phyloP scores from a whole-genome alignment of 1,140 invertebrate species.

The Heliothis virescens region DNA sequence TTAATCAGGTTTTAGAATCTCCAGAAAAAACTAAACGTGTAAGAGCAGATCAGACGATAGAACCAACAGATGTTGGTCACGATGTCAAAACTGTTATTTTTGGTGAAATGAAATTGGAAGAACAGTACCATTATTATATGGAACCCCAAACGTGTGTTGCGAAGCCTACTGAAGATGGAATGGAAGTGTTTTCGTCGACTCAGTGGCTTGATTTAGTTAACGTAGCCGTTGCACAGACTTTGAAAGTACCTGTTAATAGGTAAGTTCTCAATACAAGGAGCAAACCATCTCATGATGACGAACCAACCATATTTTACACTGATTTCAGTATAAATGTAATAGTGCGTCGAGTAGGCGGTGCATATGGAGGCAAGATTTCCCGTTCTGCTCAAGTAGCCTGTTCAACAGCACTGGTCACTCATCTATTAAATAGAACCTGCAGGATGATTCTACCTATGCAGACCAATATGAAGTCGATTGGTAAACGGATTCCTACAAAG shows the following conservation, averaged over 20 bases:
- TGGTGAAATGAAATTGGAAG: constrained; percentile 68
- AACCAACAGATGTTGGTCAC: constrained; percentile 74
- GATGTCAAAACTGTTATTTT: constrained; percentile 74
- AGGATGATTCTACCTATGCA: constrained; percentile 86
- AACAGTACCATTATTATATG: constrained; percentile 83
- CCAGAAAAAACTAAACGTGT: constrained; percentile 68
- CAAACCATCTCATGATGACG: neutral
- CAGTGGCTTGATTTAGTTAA: constrained; percentile 90
- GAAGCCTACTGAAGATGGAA: constrained; percentile 89
- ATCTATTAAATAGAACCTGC: constrained; percentile 67
- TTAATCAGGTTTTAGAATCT: constrained; percentile 75
- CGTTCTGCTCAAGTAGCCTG: constrained; percentile 67
- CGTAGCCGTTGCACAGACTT: constrained; percentile 86
- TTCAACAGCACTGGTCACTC: constrained; percentile 69
- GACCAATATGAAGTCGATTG: constrained; percentile 89
- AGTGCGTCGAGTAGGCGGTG: constrained; percentile 73
- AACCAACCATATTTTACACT: neutral
- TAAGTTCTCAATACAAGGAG: constrained; percentile 42
- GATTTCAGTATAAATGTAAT: constrained; percentile 76
- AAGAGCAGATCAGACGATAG: constrained; percentile 59
- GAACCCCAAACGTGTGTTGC: constrained; percentile 89
- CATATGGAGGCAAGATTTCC: constrained; percentile 76
- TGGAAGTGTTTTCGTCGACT: constrained; percentile 88
- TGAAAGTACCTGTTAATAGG: constrained; percentile 85
- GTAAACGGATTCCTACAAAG: constrained; percentile 87